These are phyloP conservation scores for Popillia japonica DNA, from an alignment of 1,140 invertebrate species.

Conservation along the genomic window DNA sequence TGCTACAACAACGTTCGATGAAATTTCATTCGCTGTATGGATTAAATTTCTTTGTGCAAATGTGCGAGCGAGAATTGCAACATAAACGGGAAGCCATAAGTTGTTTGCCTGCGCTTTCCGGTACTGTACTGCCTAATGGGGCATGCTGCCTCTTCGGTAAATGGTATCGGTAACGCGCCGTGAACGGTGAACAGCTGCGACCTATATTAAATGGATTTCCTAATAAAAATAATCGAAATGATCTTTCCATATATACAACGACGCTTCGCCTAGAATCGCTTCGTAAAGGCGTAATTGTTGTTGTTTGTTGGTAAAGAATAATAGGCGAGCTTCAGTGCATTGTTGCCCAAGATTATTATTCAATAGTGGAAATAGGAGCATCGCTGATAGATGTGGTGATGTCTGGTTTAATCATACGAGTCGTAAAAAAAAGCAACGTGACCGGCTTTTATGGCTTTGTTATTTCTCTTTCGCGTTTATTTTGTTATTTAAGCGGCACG, in stretches of 20 bases:
- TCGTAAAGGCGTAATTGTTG: not conserved
- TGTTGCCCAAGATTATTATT: not conserved
- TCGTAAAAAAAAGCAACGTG: not conserved
- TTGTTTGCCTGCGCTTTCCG: not conserved
- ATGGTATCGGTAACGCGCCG: not conserved
- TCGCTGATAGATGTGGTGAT: not conserved
- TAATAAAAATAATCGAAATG: not conserved
- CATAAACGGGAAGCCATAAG: not conserved
- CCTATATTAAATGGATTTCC: constrained; percentile 11
- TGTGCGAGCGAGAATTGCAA: not conserved
- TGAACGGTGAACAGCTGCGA: constrained; percentile 13
- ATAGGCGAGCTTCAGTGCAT: not conserved
- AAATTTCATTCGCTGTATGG: not conserved
- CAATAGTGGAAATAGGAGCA: not conserved
- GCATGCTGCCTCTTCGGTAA: constrained; percentile 10
- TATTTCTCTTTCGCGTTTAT: not conserved
- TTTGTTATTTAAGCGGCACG: not conserved
- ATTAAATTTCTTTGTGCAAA: constrained; percentile 15
- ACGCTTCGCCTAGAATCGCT: not conserved
- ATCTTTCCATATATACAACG: not conserved
- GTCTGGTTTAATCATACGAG: not conserved
- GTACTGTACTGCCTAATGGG: not conserved
- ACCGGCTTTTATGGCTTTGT: constrained; percentile 4
- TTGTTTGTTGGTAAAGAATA: no score
- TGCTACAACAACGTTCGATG: no score